A percentile compares a stretch with the other conserved stretches of the same genome.
phyloP scores from a whole-genome alignment of 2,797 vertebrate genomes.

The Epinephelus awoara region DNA sequence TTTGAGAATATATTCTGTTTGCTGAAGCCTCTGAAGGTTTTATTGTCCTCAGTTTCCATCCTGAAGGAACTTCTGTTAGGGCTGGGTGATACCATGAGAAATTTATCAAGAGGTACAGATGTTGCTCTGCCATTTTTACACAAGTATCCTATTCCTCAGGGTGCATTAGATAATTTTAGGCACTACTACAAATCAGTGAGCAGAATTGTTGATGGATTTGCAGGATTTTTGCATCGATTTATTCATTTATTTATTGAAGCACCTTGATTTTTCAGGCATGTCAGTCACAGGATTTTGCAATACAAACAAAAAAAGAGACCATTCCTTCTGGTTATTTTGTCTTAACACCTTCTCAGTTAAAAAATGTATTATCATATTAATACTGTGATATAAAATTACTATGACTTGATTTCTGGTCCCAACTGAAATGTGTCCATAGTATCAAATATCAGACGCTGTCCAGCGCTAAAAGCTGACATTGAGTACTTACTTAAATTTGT shows the following conservation, averaged over 20 bases:
- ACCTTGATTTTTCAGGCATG: not conserved
- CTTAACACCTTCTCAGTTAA: not conserved
- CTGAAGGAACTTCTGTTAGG: not conserved
- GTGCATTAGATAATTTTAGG: not conserved
- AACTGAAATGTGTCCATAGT: not conserved
- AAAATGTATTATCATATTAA: not conserved
- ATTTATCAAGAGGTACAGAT: not conserved
- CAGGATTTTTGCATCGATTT: not conserved
- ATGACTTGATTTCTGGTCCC: not conserved
- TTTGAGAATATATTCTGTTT: conserved; percentile 8
- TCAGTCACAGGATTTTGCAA: not conserved
- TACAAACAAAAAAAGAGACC: not conserved
- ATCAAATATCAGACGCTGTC: not conserved
- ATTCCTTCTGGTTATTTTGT: not conserved
- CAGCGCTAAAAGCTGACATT: not conserved
- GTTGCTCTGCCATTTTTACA: not conserved
- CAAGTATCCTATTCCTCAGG: not conserved
- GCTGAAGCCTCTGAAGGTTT: not conserved
- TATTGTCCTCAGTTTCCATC: not conserved
- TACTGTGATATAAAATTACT: not conserved
- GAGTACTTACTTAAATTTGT: not conserved
- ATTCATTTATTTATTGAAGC: not conserved
- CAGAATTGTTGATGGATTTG: not conserved
- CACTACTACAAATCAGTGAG: not conserved
- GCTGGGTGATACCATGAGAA: not conserved